Base-by-base conservation (phyloP, 2,888 invertebrate species). In the Noctua comes region DNA sequence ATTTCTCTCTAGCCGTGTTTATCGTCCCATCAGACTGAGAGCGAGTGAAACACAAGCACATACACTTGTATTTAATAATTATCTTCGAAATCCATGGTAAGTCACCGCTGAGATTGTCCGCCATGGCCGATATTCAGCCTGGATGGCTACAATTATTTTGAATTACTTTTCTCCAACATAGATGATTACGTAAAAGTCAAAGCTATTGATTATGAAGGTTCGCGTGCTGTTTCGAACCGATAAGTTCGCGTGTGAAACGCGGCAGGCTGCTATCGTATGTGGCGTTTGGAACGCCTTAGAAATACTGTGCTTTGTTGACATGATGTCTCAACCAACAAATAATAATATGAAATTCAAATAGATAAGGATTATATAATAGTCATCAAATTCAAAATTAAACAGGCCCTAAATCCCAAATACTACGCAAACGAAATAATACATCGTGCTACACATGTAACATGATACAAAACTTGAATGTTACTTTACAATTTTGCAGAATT, bases 141-240 rank as follows among this genome's bases (percentile, higher is more conserved):
- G 11, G 36, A 4, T 21, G 24, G 3, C 24, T 24, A 65, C 27
- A 59, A 16, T 16, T 62, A 62, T 43, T 40, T 40, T 65, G 24
- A 13, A 66, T 16, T n/a, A 66, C 48, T 72, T 68, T 72, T 73
- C 40, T 70, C 59, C 10, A 31, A 65, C 27, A 66, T 62, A 40
- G 31, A 46, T 48, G n/a, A 80, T 75, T 75, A 70, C 76, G 40
- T 76, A 73, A 80, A 86, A 87, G 77, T 76, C 84, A 80, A 86
- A 81, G 83, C 73, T 86, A 87, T 88, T 84, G 90, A 90, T 91
- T 91, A 86, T 77, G 40, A 54, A 77, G 76, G 83, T 83, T 88
- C 65, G 89, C 90, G 89, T 89, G 89, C 75, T 77, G 82, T 79
- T 82, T 72, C 36, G 54, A 24, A 57, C 59, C 77, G 73, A 77